A percentile compares a stretch with the other conserved stretches of the same genome.
These are phyloP conservation scores for Bombus pascuorum DNA, from an alignment of 1,140 invertebrate genomes.

Conservation along the genomic window DNA sequence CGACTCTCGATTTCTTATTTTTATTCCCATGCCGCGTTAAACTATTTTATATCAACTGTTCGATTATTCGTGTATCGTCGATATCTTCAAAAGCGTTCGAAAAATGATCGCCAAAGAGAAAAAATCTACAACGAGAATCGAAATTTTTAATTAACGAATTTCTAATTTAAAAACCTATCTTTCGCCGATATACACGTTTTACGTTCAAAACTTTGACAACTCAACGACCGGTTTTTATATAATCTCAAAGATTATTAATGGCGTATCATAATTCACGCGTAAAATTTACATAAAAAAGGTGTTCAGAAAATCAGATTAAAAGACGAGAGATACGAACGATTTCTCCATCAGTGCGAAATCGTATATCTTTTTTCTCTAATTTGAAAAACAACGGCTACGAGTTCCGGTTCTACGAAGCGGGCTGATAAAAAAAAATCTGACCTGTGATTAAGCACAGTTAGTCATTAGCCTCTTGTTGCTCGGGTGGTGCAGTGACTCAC, in stretches of 20 bases:
- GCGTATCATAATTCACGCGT: background rate
- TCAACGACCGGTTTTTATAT: no score
- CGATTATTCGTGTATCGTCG: background rate
- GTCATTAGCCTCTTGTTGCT: conserved; percentile 18
- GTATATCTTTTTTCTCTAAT: background rate
- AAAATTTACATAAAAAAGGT: background rate
- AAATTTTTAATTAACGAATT: background rate
- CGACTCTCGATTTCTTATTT: background rate
- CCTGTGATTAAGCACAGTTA: conserved; percentile 22
- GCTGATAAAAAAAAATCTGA: background rate
- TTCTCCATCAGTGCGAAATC: background rate
- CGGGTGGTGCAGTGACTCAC: conserved; percentile 21
- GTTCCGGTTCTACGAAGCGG: background rate
- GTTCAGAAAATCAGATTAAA: background rate
- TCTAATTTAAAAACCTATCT: background rate
- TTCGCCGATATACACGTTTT: no score
- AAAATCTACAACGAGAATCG: no score
- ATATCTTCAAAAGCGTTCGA: background rate
- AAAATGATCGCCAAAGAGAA: background rate
- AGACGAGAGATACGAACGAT: background rate
- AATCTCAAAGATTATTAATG: no score
- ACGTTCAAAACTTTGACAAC: no score
- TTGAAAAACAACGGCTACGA: background rate
- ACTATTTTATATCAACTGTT: no score
- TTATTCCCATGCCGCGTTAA: background rate